A percentile compares a stretch with the other conserved stretches of the same genome.
phyloP scores from a whole-genome alignment of 2,888 invertebrate species.

The Palloptera scutellata region DNA sequence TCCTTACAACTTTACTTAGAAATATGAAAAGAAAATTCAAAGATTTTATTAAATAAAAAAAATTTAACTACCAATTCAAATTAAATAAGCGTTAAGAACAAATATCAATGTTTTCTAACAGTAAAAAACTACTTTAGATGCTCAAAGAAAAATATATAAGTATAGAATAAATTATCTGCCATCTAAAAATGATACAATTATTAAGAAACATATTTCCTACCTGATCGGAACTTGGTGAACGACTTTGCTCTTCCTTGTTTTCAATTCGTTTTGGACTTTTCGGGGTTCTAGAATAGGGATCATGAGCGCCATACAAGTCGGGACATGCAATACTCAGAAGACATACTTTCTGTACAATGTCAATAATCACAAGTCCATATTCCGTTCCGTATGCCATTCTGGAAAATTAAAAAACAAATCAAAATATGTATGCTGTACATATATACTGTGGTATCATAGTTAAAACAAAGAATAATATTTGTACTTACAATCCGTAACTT shows the following conservation, averaged over 20 bases:
- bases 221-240: constrained; percentile 91
- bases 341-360: constrained; percentile 89
- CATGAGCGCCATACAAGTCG: constrained; percentile 89
- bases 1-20: too few species aligned
- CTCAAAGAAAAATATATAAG: not conserved
- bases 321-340: constrained; percentile 88
- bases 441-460: not conserved
- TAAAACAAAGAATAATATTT: not conserved
- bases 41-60: too few species aligned
- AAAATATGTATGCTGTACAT: not conserved
- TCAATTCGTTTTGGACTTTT: constrained; percentile 75
- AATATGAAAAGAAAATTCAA: too few species aligned
- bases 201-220: constrained; percentile 64
- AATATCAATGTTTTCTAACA: too few species aligned
- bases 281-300: constrained; percentile 84
- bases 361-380: constrained; percentile 93
- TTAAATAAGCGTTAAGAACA: too few species aligned
- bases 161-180: not conserved
- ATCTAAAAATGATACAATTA: not conserved
- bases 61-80: too few species aligned
- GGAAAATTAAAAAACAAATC: constrained; percentile 47
- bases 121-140: not conserved
- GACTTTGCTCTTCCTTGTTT: constrained; percentile 70
- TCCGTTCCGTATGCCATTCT: constrained; percentile 98
- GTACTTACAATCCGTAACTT: constrained; percentile 94